Evolutionary conservation across 37 sponge, comb jelly and placozoan species (phyloP).

Genomic region (Aplysina aerophoba): DNA sequence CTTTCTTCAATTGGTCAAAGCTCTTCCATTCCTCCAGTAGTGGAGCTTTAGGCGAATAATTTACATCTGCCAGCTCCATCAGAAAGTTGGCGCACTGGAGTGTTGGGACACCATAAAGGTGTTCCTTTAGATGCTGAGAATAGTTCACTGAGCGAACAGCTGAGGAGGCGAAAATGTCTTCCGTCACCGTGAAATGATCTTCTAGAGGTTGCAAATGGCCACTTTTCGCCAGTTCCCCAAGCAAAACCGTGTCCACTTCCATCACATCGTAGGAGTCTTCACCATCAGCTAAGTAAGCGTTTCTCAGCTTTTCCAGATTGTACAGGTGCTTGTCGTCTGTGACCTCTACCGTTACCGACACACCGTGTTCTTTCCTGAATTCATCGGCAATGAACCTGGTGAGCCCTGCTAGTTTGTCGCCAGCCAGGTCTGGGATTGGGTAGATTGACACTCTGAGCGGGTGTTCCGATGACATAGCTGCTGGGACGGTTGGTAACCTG

Average conservation of each 20-base stretch:
- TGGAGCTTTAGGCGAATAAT: background rate
- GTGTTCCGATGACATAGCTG: conserved; percentile 8
- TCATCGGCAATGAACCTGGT: background rate
- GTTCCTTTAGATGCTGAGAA: background rate
- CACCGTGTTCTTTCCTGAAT: background rate
- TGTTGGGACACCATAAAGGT: conserved; percentile 50
- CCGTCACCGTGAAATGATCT: background rate
- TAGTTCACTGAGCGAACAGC: conserved; percentile 29
- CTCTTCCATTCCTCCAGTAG: conserved; percentile 33
- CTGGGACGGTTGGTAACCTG: too few relatives aligned
- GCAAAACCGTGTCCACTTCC: conserved; percentile 48
- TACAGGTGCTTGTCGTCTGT: background rate
- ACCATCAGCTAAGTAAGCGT: background rate
- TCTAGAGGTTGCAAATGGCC: conserved; percentile 24
- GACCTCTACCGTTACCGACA: background rate
- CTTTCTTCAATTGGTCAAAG: conserved; percentile 31
- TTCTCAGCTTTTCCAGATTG: background rate
- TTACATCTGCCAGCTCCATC: conserved; percentile 23
- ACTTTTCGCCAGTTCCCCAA: conserved; percentile 32
- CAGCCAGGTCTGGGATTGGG: conserved; percentile 37
- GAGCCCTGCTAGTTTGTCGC: conserved; percentile 15
- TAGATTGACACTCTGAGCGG: conserved; percentile 39
- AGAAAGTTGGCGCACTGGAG: conserved; percentile 45
- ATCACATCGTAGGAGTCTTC: conserved; percentile 31
- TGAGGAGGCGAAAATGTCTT: background rate